Evolutionary conservation across 2,888 invertebrate genomes (phyloP).

Genomic region (Euzetes globulus): DNA sequence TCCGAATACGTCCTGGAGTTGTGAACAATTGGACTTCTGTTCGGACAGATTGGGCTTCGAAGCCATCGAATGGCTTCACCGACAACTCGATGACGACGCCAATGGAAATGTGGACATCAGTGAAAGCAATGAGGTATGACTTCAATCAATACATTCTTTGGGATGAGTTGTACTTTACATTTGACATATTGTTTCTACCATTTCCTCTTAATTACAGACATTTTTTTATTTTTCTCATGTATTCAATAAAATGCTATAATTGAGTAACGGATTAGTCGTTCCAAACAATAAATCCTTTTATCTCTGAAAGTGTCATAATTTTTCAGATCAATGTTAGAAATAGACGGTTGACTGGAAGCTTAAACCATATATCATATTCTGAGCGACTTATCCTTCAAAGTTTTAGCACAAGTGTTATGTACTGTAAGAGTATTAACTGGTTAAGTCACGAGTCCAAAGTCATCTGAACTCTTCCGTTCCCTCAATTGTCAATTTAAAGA

Average conservation of each 20-base stretch:
- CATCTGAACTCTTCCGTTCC: too few relatives aligned
- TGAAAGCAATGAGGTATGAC: conserved; percentile 86
- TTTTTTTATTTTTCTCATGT: too few relatives aligned
- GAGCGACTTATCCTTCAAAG: background rate
- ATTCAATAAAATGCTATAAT: too few relatives aligned
- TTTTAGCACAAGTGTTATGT: background rate
- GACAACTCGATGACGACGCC: conserved; percentile 92
- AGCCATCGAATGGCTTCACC: conserved; percentile 83
- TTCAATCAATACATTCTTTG: background rate
- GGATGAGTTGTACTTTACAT: too few relatives aligned
- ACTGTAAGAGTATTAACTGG: too few relatives aligned
- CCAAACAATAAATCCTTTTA: background rate
- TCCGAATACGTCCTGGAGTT: background rate
- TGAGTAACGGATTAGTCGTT: background rate
- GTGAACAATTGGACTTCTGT: conserved; percentile 38
- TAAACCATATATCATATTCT: background rate
- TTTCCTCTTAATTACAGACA: background rate
- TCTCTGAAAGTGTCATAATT: background rate
- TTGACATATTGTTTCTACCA: too few relatives aligned
- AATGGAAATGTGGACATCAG: conserved; percentile 94
- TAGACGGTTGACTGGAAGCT: background rate
- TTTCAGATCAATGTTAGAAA: background rate
- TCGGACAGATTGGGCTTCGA: conserved; percentile 76
- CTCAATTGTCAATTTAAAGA: too few relatives aligned
- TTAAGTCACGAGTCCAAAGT: too few relatives aligned